phyloP scores from a whole-genome alignment of 2,888 invertebrate species.

The Oegoconia quadripuncta region DNA sequence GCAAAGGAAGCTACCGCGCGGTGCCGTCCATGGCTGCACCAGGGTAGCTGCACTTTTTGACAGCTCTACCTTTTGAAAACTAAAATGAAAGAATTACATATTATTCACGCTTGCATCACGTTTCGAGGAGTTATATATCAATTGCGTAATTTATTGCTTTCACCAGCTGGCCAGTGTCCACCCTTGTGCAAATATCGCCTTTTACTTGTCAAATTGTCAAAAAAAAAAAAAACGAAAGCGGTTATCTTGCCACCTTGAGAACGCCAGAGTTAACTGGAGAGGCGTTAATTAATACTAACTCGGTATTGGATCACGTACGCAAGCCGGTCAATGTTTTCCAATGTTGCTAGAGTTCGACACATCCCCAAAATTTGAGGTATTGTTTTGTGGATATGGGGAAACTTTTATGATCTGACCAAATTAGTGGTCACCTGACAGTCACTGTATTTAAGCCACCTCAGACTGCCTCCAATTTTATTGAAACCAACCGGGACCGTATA shows the following conservation, averaged over 20 bases:
- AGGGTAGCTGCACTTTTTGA: no score
- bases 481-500: no score
- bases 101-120: constrained; percentile 9
- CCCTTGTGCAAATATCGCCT: constrained; percentile 34
- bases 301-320: constrained; percentile 27
- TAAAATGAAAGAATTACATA: constrained; percentile 1
- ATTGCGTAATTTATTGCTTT: constrained; percentile 44
- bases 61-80: constrained; percentile 2
- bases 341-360: no score
- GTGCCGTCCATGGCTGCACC: no score
- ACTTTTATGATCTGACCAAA: no score
- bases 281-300: constrained; percentile 50
- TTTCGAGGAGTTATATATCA: constrained; percentile 32
- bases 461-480: no score
- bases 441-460: no score
- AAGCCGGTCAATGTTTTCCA: constrained; percentile 27
- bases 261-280: constrained; percentile 38
- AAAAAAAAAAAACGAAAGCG: constrained; percentile 44
- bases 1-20: no score
- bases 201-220: constrained; percentile 34
- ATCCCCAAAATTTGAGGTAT: no score
- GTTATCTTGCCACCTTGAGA: constrained; percentile 21
- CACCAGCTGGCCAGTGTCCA: constrained; percentile 32
- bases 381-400: no score
- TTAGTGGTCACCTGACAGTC: no score